phyloP scores from a whole-genome alignment of 2,113 vertebrate genomes.

The Indri indri region DNA sequence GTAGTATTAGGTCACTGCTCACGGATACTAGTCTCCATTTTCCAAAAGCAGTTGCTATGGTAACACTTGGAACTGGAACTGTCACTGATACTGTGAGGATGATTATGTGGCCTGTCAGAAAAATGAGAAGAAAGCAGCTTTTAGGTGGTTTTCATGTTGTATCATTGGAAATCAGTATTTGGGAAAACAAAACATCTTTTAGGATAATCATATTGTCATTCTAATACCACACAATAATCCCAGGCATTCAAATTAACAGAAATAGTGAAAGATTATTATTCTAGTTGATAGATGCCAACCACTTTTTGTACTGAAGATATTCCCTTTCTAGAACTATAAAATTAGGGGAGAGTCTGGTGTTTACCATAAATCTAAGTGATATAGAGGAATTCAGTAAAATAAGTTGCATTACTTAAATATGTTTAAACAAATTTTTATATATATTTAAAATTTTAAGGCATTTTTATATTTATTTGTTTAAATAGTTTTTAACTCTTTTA shows the following conservation, averaged over 20 bases:
- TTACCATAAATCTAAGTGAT: neutral
- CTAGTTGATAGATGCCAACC: neutral
- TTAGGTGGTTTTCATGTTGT: neutral
- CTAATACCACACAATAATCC: neutral
- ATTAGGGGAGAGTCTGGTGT: neutral
- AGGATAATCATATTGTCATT: constrained; percentile 23
- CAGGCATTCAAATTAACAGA: neutral
- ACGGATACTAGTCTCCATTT: constrained; percentile 47
- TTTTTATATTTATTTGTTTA: neutral
- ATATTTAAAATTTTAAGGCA: neutral
- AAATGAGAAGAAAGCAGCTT: constrained; percentile 53
- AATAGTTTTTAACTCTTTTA: neutral
- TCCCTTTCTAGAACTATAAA: neutral
- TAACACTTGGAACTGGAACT: constrained; percentile 54
- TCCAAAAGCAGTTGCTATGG: constrained; percentile 69
- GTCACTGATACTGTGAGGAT: constrained; percentile 50
- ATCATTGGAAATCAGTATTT: constrained; percentile 20
- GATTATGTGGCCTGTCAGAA: constrained; percentile 56
- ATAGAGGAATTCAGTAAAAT: neutral
- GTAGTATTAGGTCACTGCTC: constrained; percentile 26
- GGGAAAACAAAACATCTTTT: constrained; percentile 34
- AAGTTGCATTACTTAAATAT: neutral
- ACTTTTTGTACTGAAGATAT: neutral
- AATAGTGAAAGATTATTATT: neutral
- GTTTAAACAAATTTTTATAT: neutral